These are phyloP conservation scores for Phragmatobia fuliginosa DNA, from an alignment of 2,888 invertebrate genomes.

Conservation along the genomic window DNA sequence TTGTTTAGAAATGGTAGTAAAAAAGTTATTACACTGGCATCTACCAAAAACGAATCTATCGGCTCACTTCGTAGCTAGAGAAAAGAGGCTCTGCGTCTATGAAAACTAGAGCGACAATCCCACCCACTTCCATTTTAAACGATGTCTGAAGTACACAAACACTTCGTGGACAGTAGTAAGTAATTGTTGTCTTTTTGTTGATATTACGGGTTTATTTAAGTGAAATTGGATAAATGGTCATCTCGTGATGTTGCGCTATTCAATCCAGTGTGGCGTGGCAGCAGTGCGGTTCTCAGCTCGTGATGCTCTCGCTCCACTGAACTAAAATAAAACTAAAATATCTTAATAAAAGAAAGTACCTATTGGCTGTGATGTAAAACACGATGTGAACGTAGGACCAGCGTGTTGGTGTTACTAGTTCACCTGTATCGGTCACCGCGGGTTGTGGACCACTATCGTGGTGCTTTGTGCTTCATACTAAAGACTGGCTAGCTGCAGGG, in stretches of 20 bases:
- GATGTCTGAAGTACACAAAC: conserved; percentile 54
- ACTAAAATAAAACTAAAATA: conserved; percentile 66
- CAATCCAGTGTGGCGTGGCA: conserved; percentile 73
- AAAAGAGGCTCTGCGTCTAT: conserved; percentile 58
- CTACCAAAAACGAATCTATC: conserved; percentile 63
- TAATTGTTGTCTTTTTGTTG: conserved; percentile 79
- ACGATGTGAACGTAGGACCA: conserved; percentile 73
- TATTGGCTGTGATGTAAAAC: conserved; percentile 63
- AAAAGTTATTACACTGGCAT: conserved; percentile 73
- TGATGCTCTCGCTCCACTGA: conserved; percentile 60
- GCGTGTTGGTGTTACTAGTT: conserved; percentile 55
- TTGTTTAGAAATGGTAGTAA: conserved; percentile 74
- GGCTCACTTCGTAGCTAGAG: conserved; percentile 45
- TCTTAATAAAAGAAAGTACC: conserved; percentile 63
- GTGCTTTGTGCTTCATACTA: conserved; percentile 20
- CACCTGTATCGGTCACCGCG: conserved; percentile 51
- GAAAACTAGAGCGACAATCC: conserved; percentile 63
- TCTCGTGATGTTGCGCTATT: conserved; percentile 78
- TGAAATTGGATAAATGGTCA: conserved; percentile 86
- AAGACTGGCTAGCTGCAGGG: conserved; percentile 15
- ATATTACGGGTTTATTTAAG: conserved; percentile 85
- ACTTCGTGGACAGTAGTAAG: conserved; percentile 65
- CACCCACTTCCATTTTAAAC: conserved; percentile 36
- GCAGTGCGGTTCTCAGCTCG: conserved; percentile 64
- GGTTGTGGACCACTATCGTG: conserved; percentile 59